phyloP scores from a whole-genome alignment of 1,140 invertebrate genomes.

The Phymorhynchus buccinoides region DNA sequence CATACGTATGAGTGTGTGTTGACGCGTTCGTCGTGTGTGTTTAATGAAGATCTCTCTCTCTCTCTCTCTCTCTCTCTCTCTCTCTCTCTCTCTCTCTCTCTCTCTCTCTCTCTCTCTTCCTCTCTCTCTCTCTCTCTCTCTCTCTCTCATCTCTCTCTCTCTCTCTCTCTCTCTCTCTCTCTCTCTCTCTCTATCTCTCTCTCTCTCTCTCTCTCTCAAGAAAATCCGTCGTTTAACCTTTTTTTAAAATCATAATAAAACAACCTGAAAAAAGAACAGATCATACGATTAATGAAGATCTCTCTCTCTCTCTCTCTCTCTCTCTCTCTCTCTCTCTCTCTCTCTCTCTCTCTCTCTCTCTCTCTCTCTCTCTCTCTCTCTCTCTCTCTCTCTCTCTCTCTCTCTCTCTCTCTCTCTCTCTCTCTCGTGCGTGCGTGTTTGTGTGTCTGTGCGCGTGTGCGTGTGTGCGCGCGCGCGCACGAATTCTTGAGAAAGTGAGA shows the following conservation, averaged over 20 bases:
- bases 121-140: constrained; percentile 1
- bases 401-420: too few relatives aligned
- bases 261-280: not conserved
- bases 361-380: constrained; percentile 1
- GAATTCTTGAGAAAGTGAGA: too few relatives aligned
- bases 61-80: not conserved
- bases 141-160: constrained; percentile 1
- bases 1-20: too few relatives aligned
- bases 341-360: constrained; percentile 7
- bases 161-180: constrained; percentile 10
- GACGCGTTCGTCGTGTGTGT: too few relatives aligned
- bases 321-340: not conserved
- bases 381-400: constrained; percentile 8
- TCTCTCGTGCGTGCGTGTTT: too few relatives aligned
- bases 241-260: not conserved
- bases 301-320: not conserved
- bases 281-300: too few relatives aligned
- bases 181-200: constrained; percentile 11
- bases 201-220: not conserved
- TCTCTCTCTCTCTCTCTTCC: constrained; percentile 8
- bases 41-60: not conserved
- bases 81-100: constrained; percentile 4
- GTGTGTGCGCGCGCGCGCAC: too few relatives aligned
- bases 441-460: too few relatives aligned
- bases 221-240: not conserved